These are phyloP conservation scores for Rhynchomys soricoides DNA, from an alignment of 2,113 vertebrate genomes.

Conservation along the genomic window DNA sequence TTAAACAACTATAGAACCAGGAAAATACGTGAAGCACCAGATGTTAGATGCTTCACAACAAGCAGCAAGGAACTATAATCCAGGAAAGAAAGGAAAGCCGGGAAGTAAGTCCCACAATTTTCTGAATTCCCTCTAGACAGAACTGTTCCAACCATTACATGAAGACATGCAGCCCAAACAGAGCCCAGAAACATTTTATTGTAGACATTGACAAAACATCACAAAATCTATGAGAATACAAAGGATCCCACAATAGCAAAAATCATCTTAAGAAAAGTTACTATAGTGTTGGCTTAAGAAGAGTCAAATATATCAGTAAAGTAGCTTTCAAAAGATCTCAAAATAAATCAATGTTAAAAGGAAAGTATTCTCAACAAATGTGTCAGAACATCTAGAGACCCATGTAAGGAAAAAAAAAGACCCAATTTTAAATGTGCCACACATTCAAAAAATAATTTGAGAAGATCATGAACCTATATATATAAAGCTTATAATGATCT, in stretches of 20 bases:
- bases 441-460: conserved; percentile 31
- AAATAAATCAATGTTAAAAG: conserved; percentile 24
- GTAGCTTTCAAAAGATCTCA: conserved; percentile 46
- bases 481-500: background rate
- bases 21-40: background rate
- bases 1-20: background rate
- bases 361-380: conserved; percentile 56
- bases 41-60: background rate
- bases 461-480: background rate
- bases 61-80: background rate
- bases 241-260: background rate
- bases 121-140: background rate
- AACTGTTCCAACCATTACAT: background rate
- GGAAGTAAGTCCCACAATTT: background rate
- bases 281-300: background rate
- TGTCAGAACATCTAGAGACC: background rate
- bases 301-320: background rate
- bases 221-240: conserved; percentile 21
- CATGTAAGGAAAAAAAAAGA: background rate
- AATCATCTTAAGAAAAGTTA: conserved; percentile 36
- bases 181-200: background rate
- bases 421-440: background rate
- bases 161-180: background rate
- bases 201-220: conserved; percentile 22
- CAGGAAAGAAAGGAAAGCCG: background rate